Base-by-base conservation (phyloP, 2,888 invertebrate species). In the Acronicta alni region DNA sequence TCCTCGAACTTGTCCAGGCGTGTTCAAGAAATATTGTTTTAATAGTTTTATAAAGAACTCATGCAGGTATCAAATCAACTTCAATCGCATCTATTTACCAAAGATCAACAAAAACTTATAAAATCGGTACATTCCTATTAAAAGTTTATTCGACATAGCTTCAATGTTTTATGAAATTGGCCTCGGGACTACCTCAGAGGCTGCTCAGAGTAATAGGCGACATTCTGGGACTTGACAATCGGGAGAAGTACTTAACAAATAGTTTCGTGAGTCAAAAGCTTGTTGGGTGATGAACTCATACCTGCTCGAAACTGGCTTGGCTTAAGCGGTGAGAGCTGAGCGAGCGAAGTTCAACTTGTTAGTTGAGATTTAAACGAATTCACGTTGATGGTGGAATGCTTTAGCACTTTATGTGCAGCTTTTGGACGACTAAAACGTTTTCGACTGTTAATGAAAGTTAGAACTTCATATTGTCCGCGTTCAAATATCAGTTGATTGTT, bases 241-340 rank as follows among this genome's bases (percentile, higher is more conserved):
- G 52, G 52, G 45, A 63, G 70, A 70, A 61, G 77, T 72, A 79
- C 72, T 72, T 77, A 72, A 63, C 66, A 63, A 79, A 79, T 78
- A 77, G 79, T 79, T 79, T 64, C 38, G 55, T 8, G 70, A 76
- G 38, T 76, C 77, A 69, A 68, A 74, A 64, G 70, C 72, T 70
- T 67, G 61, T 63, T 67, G 58, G 68, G 56, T 72, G 70, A 78
- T 73, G 70, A 78, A 68, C 65, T 73, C 70, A 61, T 78, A 72
- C 67, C 78, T 78, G 69, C 61, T 74, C 51, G 38, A 59, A n/a
- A 68, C 63, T 63, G 54, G 65, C 64, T 70, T 67, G 67, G 69
- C 72, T 67, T 58, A 63, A 77, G 58, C 66, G 62, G 58, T 54
- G 48, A 57, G 58, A 39, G 52, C 62, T 63, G 67, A 62, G 57